A percentile compares a stretch with the other conserved stretches of the same genome.
Evolutionary conservation across 2,113 vertebrate genomes (phyloP).

Genomic region (Melanerpes aurifrons): DNA sequence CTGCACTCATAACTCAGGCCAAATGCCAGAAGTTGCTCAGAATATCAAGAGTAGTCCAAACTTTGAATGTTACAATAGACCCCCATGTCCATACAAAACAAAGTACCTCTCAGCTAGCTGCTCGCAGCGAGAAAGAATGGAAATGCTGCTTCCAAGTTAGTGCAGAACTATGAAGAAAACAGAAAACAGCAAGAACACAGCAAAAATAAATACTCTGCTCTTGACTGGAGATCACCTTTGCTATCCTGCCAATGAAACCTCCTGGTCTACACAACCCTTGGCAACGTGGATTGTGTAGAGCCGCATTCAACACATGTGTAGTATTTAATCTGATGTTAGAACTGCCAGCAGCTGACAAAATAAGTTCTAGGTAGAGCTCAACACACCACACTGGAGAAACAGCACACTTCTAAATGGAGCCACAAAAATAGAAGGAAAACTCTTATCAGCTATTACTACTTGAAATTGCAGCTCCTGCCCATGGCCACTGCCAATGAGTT

Average conservation of each 20-base stretch:
- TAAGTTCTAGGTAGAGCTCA: background rate
- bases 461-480: background rate
- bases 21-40: background rate
- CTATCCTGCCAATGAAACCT: background rate
- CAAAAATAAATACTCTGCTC: background rate
- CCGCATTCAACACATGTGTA: rapidly evolving
- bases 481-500: background rate
- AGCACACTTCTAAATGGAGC: background rate
- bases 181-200: background rate
- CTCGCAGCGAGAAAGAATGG: background rate
- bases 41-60: background rate
- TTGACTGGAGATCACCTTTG: background rate
- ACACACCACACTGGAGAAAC: background rate
- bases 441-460: constrained; percentile 43
- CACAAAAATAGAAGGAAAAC: constrained; percentile 57
- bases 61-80: background rate
- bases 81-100: background rate
- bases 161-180: background rate
- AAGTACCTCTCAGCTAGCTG: background rate
- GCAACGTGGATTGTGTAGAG: background rate
- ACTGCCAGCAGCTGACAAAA: background rate
- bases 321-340: background rate
- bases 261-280: background rate
- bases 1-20: background rate
- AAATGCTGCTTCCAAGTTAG: background rate